A percentile compares a stretch with the other conserved stretches of the same genome.
Evolutionary conservation across 2,888 invertebrate genomes (phyloP).

Genomic region (Ormyrus nitidulus): DNA sequence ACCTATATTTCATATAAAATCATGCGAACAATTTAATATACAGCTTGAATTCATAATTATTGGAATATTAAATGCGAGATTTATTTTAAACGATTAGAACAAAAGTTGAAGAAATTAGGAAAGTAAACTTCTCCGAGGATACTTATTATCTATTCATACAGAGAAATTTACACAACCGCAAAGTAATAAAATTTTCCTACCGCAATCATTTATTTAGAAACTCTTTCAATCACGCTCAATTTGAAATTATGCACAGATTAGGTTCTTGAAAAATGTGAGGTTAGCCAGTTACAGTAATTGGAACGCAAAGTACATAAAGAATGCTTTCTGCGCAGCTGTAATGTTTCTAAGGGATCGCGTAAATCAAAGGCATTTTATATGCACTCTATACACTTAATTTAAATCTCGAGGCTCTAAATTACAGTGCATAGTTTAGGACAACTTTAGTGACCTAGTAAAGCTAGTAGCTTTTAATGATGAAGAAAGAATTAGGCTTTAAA

Average conservation of each 20-base stretch:
- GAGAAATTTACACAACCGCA: constrained; percentile 5
- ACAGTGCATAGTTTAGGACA: not conserved
- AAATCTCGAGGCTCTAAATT: constrained; percentile 7
- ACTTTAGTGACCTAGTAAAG: constrained; percentile 6
- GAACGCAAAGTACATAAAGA: constrained; percentile 29
- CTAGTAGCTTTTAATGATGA: constrained; percentile 1
- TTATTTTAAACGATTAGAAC: no score
- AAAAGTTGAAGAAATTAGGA: not conserved
- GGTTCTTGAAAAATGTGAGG: not conserved
- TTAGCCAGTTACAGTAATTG: constrained; percentile 14
- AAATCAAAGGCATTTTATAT: constrained; percentile 20
- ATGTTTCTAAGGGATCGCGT: not conserved
- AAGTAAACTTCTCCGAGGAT: not conserved
- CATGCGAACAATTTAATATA: no score
- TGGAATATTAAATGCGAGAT: no score
- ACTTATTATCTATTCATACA: not conserved
- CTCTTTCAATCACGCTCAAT: not conserved
- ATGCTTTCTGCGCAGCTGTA: constrained; percentile 1
- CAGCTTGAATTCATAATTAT: no score
- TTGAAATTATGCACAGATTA: not conserved
- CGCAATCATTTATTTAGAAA: constrained; percentile 13
- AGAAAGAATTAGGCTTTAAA: constrained; percentile 6
- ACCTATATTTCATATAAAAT: no score
- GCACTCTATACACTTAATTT: not conserved
- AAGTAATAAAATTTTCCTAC: not conserved